Conservation (phyloP, 92 coral and sea anemone species). For the Micromussa lordhowensis region DNA sequence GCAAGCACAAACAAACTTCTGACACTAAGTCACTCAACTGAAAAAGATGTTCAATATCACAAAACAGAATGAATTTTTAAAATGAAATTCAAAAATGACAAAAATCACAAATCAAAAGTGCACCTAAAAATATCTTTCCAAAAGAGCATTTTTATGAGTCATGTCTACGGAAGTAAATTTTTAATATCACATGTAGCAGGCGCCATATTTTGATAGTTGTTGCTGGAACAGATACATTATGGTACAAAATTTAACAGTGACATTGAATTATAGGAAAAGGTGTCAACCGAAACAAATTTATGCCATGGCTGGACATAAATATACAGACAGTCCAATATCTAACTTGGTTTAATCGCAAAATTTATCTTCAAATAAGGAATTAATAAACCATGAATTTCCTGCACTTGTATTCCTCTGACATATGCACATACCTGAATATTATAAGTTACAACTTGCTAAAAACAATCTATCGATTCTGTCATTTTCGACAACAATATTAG, state of each 20-base stretch:
- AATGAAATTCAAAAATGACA: neutral
- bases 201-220: neutral
- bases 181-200: neutral
- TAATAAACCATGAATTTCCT: neutral
- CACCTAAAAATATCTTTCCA: neutral
- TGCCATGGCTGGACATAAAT: neutral
- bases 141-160: neutral
- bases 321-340: neutral
- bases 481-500: neutral
- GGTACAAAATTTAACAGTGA: neutral
- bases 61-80: neutral
- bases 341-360: constrained; percentile 5
- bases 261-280: neutral
- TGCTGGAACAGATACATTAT: too few relatives aligned
- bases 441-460: neutral
- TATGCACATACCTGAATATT: neutral
- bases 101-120: neutral
- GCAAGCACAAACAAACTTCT: neutral
- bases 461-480: neutral
- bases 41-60: neutral
- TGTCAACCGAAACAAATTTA: neutral
- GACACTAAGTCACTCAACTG: neutral
- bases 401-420: neutral
- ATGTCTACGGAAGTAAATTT: neutral
- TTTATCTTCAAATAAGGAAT: constrained; percentile 24